These are phyloP conservation scores for Hedychridium roseum DNA, from an alignment of 2,888 invertebrate genomes.

Conservation along the genomic window DNA sequence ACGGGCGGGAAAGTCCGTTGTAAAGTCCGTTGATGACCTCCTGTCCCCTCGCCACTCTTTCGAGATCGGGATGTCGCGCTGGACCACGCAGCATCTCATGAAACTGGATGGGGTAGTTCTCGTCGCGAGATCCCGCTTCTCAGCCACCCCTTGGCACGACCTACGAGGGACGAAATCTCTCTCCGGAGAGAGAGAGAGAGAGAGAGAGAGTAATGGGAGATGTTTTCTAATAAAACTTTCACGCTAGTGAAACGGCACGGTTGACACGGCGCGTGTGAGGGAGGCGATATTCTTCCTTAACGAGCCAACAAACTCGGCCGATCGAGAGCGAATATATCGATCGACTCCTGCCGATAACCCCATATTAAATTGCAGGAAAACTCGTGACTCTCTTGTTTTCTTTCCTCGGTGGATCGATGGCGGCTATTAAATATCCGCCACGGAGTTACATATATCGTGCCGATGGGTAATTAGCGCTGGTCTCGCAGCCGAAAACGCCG, in stretches of 20 bases:
- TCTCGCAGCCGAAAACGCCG: slow-evolving; percentile 5
- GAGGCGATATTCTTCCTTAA: not conserved
- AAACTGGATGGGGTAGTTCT: slow-evolving; percentile 50
- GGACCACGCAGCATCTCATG: slow-evolving; percentile 52
- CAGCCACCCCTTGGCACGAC: slow-evolving; percentile 30
- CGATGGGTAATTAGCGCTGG: slow-evolving; percentile 6
- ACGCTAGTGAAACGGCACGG: slow-evolving; percentile 7
- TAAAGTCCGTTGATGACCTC: slow-evolving; percentile 44
- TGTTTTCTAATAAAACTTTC: slow-evolving; percentile 43
- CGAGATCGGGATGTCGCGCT: slow-evolving; percentile 44
- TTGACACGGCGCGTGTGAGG: not conserved
- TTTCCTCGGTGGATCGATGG: too few species aligned
- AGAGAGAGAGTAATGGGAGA: slow-evolving; percentile 27
- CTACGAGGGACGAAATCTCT: slow-evolving; percentile 42
- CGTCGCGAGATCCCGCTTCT: slow-evolving; percentile 31
- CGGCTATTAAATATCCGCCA: too few species aligned
- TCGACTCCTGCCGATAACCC: too few species aligned
- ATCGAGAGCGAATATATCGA: too few species aligned
- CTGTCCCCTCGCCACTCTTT: slow-evolving; percentile 25
- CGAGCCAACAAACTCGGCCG: not conserved
- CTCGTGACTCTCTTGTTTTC: too few species aligned
- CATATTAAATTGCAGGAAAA: too few species aligned
- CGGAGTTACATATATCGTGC: too few species aligned
- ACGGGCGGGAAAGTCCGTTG: slow-evolving; percentile 23
- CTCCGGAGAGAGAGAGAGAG: slow-evolving; percentile 1